Evolutionary conservation across 1,140 invertebrate species (phyloP).

Genomic region (Zaprionus lachaisei): DNA sequence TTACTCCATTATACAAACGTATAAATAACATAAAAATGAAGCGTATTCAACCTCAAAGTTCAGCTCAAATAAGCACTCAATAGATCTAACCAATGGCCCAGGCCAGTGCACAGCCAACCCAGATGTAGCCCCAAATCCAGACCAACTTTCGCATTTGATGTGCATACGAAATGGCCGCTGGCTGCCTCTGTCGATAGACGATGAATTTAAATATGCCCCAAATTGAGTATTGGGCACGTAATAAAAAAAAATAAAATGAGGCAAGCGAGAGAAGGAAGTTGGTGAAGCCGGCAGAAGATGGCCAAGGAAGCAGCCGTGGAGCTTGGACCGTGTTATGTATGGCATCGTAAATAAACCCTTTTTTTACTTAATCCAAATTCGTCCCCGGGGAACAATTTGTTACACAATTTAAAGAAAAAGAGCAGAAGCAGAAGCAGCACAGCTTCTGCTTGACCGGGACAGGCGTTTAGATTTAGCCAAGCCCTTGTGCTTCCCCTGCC

Average conservation of each 20-base stretch:
- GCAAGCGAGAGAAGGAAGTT: conserved; percentile 2
- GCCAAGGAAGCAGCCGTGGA: not conserved
- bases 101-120: not conserved
- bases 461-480: conserved; percentile 68
- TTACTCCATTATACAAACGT: conserved; percentile 13
- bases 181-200: conserved; percentile 74
- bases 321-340: conserved; percentile 66
- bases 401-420: conserved; percentile 78
- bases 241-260: conserved; percentile 67
- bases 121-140: not conserved
- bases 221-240: conserved; percentile 83
- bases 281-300: not conserved
- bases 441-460: conserved; percentile 38
- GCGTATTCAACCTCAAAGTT: conserved; percentile 81
- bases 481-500: conserved; percentile 14
- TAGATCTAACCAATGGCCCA: conserved; percentile 58
- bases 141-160: conserved; percentile 57
- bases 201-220: conserved; percentile 83
- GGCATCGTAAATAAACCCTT: conserved; percentile 83
- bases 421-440: conserved; percentile 2
- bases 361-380: conserved; percentile 83
- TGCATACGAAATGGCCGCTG: conserved; percentile 74
- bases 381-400: conserved; percentile 82
- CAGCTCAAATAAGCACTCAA: conserved; percentile 81
- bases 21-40: conserved; percentile 83